Evolutionary conservation across 2,888 invertebrate genomes (phyloP).

Genomic region (Luffia ferchaultella): DNA sequence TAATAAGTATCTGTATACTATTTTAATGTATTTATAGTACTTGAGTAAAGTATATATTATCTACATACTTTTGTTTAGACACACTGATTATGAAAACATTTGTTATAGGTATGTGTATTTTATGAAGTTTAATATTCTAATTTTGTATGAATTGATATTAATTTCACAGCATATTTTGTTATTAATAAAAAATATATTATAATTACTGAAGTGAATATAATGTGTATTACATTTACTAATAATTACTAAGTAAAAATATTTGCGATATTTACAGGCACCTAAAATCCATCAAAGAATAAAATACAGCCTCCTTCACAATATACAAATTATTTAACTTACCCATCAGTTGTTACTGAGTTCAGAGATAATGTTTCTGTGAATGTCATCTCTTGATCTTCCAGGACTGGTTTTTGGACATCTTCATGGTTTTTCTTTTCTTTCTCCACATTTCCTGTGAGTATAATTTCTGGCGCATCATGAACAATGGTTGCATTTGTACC

Average conservation of each 20-base stretch:
- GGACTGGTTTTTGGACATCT: conserved; percentile 12
- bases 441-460: background rate
- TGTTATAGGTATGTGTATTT: too few relatives aligned
- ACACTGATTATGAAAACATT: too few relatives aligned
- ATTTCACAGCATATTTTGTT: background rate
- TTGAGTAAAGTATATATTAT: too few relatives aligned
- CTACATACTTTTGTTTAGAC: too few relatives aligned
- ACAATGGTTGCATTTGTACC: background rate
- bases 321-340: conserved; percentile 37
- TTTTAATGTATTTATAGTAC: too few relatives aligned
- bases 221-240: background rate
- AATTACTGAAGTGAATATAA: background rate
- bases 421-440: conserved; percentile 7
- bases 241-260: background rate
- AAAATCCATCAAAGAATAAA: too few relatives aligned
- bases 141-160: background rate
- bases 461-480: background rate
- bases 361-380: conserved; percentile 58
- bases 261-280: too few relatives aligned
- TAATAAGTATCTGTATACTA: too few relatives aligned
- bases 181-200: background rate
- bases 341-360: conserved; percentile 64
- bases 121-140: too few relatives aligned
- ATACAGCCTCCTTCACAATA: background rate
- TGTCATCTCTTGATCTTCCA: conserved; percentile 46